Conservation (phyloP, 1,140 invertebrate genomes). For the Venustaconcha ellipsiformis region DNA sequence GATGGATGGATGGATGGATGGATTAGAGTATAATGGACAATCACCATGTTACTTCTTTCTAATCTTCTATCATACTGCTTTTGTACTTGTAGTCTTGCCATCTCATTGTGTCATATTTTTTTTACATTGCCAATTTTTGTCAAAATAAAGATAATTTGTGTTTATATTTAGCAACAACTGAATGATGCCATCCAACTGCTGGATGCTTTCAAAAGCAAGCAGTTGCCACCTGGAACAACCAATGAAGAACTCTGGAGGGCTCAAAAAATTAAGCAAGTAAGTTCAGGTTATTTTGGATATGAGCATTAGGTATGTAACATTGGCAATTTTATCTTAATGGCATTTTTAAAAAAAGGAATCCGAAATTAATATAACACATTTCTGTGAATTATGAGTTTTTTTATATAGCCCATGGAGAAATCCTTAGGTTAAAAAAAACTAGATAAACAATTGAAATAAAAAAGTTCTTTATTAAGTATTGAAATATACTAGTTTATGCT, state of each 20-base stretch:
- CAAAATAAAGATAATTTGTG: not conserved
- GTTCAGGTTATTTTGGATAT: no score
- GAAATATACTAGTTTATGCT: no score
- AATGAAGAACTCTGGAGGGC: slow-evolving; percentile 71
- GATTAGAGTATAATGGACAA: not conserved
- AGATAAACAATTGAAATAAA: no score
- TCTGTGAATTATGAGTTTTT: no score
- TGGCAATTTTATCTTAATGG: no score
- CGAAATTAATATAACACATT: no score
- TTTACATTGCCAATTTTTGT: not conserved
- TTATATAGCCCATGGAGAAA: no score
- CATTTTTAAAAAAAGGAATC: no score
- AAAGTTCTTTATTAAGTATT: no score
- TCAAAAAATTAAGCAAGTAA: slow-evolving; percentile 71
- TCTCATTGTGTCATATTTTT: not conserved
- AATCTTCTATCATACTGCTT: not conserved
- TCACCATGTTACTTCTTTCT: not conserved
- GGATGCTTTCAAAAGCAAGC: slow-evolving; percentile 62
- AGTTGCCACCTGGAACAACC: slow-evolving; percentile 50
- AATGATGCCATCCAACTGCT: slow-evolving; percentile 64
- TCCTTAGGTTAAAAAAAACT: no score
- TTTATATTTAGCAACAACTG: slow-evolving; percentile 62
- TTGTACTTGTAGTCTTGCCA: not conserved
- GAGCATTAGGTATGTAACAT: no score
- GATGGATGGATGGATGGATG: no score